A percentile compares a stretch with the other conserved stretches of the same genome.
Evolutionary conservation across 2,888 invertebrate genomes (phyloP).

Genomic region (Bursaphelenchus okinawaensis): DNA sequence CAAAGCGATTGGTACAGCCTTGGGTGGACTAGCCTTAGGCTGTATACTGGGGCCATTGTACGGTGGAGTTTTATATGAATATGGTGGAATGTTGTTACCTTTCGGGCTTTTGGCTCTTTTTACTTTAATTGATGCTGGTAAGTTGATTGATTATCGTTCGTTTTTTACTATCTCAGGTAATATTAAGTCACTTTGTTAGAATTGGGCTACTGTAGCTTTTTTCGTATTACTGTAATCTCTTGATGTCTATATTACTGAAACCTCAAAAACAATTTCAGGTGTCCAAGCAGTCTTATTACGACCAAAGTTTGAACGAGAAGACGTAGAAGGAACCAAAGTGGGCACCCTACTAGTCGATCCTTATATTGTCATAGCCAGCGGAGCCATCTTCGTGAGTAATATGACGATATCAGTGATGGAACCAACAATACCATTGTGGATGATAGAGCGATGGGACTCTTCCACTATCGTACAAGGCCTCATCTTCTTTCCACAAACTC

Average conservation of each 20-base stretch:
- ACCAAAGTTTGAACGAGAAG: slow-evolving; percentile 83
- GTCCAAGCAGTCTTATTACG: slow-evolving; percentile 89
- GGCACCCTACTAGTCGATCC: slow-evolving; percentile 84
- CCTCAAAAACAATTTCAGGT: slow-evolving; percentile 64
- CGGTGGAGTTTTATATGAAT: slow-evolving; percentile 96
- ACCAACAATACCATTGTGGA: slow-evolving; percentile 97
- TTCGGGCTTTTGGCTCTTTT: slow-evolving; percentile 87
- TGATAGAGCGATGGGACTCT: slow-evolving; percentile 89
- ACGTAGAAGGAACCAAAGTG: slow-evolving; percentile 85
- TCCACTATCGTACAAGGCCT: slow-evolving; percentile 66
- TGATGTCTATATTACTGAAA: neutral
- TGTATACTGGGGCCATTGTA: slow-evolving; percentile 90
- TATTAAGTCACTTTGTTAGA: too few relatives aligned
- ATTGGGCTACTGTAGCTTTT: too few relatives aligned
- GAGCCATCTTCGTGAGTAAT: slow-evolving; percentile 83
- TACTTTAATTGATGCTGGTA: slow-evolving; percentile 90
- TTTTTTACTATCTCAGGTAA: too few relatives aligned
- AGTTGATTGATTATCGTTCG: too few relatives aligned
- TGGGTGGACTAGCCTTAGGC: slow-evolving; percentile 91
- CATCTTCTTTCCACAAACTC: slow-evolving; percentile 89
- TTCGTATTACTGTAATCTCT: neutral
- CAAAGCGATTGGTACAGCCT: slow-evolving; percentile 95
- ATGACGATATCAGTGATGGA: slow-evolving; percentile 99
- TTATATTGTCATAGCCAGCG: slow-evolving; percentile 81
- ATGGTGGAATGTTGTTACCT: slow-evolving; percentile 86